Evolutionary conservation across 2,797 vertebrate genomes (phyloP).

Genomic region (Sphaeramia orbicularis): DNA sequence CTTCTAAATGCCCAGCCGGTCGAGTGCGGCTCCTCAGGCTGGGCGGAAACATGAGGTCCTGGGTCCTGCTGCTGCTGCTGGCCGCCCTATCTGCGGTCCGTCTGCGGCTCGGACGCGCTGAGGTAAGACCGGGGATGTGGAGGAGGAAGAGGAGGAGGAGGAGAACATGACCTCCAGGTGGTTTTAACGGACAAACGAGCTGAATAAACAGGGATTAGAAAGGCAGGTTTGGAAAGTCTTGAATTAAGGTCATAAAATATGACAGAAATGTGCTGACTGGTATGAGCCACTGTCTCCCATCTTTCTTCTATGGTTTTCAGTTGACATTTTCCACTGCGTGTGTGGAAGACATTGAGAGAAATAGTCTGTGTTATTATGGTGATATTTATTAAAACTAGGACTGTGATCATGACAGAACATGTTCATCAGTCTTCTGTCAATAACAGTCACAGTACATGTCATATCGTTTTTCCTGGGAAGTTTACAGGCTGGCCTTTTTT

Average conservation of each 20-base stretch:
- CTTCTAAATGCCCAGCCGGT: constrained; percentile 82
- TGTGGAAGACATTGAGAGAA: no score
- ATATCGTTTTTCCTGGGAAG: no score
- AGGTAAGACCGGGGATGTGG: constrained; percentile 73
- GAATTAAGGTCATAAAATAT: not conserved
- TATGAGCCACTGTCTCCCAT: not conserved
- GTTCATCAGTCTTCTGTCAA: no score
- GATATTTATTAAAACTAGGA: no score
- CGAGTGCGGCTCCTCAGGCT: constrained; percentile 80
- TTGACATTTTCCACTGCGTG: no score
- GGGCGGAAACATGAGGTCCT: constrained; percentile 82
- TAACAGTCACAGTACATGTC: no score
- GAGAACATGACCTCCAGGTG: constrained; percentile 39
- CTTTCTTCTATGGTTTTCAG: not conserved
- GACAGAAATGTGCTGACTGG: not conserved
- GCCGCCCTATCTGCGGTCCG: constrained; percentile 72
- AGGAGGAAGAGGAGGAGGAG: not conserved
- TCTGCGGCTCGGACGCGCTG: constrained; percentile 73
- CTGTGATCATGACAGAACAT: no score
- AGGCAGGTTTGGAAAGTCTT: not conserved
- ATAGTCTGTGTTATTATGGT: no score
- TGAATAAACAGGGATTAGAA: not conserved
- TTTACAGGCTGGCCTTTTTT: no score
- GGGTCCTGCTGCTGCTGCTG: constrained; percentile 80
- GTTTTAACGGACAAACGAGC: not conserved